Conservation (phyloP, 2,113 vertebrate genomes). For the Anguilla rostrata region DNA sequence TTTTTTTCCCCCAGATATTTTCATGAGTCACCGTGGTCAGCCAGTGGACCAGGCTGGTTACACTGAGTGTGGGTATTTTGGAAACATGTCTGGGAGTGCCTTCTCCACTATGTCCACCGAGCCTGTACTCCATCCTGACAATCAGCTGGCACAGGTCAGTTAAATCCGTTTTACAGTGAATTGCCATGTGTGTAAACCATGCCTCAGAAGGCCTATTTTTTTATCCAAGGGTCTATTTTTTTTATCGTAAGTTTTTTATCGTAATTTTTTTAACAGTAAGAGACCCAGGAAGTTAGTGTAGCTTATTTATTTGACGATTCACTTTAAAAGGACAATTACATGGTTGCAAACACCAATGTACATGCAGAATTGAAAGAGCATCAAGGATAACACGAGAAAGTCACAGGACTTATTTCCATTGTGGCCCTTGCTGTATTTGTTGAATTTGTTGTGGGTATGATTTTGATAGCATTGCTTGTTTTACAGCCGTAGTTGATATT, state of each 20-base stretch:
- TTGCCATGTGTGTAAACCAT: neutral
- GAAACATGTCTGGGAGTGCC: constrained; percentile 46
- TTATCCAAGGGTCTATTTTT: neutral
- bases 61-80: constrained; percentile 64
- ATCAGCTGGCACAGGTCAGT: constrained; percentile 64
- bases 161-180: neutral
- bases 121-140: constrained; percentile 54
- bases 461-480: neutral
- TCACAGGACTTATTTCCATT: too few species aligned
- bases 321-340: too few species aligned
- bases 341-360: too few species aligned
- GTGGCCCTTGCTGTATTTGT: too few species aligned
- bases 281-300: neutral
- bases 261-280: neutral
- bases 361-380: too few species aligned
- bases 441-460: neutral
- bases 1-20: constrained; percentile 63
- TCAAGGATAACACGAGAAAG: too few species aligned
- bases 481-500: neutral
- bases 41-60: constrained; percentile 57
- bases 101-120: constrained; percentile 47
- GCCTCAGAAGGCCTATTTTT: neutral
- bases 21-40: constrained; percentile 62
- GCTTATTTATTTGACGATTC: too few species aligned
- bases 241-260: neutral